These are phyloP conservation scores for Steinernema khuongi DNA, from an alignment of 1,140 invertebrate species.

Conservation along the genomic window DNA sequence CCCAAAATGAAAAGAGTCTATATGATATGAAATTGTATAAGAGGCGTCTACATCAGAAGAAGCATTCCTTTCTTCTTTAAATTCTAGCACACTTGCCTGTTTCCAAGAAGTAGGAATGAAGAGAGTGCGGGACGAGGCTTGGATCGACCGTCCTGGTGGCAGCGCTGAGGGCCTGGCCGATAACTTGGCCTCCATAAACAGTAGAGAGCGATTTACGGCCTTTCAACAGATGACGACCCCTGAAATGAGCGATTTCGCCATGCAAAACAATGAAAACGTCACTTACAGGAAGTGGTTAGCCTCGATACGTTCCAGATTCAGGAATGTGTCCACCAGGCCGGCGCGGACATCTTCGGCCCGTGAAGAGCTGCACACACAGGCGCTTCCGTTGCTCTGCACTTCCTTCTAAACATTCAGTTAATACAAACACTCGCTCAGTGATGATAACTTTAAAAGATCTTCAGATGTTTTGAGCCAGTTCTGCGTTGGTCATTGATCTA, in stretches of 20 bases:
- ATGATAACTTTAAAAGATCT: too few species aligned
- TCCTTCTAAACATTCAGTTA: neutral
- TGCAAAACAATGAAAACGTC: neutral
- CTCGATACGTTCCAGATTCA: slow-evolving; percentile 23
- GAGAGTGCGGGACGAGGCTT: slow-evolving; percentile 37
- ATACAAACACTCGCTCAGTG: too few species aligned
- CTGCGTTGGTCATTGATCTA: too few species aligned
- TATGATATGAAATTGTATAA: neutral
- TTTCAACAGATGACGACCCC: slow-evolving; percentile 17
- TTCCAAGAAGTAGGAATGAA: slow-evolving; percentile 16
- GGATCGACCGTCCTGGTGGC: slow-evolving; percentile 54
- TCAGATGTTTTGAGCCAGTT: too few species aligned
- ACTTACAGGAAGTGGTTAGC: slow-evolving; percentile 25
- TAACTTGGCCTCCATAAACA: slow-evolving; percentile 59
- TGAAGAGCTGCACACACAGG: neutral
- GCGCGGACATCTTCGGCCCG: slow-evolving; percentile 4
- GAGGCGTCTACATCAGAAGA: neutral
- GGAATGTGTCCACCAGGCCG: slow-evolving; percentile 26
- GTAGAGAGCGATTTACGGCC: slow-evolving; percentile 28
- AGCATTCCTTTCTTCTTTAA: too few species aligned
- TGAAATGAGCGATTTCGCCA: slow-evolving; percentile 6
- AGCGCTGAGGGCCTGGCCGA: slow-evolving; percentile 59
- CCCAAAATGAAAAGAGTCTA: neutral
- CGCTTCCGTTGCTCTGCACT: neutral
- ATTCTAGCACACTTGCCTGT: too few species aligned